Evolutionary conservation across 2,797 vertebrate genomes (phyloP), one percentile per base, ranked within the genome.

Genomic region (Masticophis lateralis): DNA sequence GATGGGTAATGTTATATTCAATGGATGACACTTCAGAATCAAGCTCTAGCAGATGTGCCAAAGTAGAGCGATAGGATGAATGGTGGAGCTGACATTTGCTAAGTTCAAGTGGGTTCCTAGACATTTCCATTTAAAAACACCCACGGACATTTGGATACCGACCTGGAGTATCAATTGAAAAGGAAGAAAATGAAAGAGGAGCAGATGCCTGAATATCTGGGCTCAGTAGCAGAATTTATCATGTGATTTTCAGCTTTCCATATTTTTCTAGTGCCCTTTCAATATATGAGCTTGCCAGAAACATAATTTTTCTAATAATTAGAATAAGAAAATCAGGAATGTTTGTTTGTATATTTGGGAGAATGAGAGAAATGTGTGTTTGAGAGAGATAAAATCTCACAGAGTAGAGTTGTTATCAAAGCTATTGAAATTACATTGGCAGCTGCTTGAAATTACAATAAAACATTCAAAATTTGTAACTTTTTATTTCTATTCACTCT

Each of bases 81-180:
- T 37, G n/a, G 1, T 1, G 87, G 28, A 0, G 3, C 0, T 13
- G 66, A 74, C 69, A 56, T 16, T 90, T 90, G 91, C 89, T 87
- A 43, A 89, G 87, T 86, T 91, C 92, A 90, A 37, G 89, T 60
- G 61, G 87, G 61, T 74, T 87, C 89, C 61, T 69, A 69, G 56
- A 37, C 88, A 69, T 69, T 69, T 89, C 32, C 89, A 86, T 94
- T 86, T 88, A 89, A 88, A 83, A 43, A 32, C 18, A n/a, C 60
- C 53, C 69, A 92, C 55, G 90, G 87, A 90, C 60, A 86, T 87
- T 59, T 43, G 55, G 69, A 92, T 86, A 43, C 87, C 47, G n/a
- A 51, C 37, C 20, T 28, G 63, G 18, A 13, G 7, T 56, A 74
- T 69, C 43, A 86, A 28, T 88, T 11, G 47, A 66, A 93, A 61